Evolutionary conservation across 92 coral and sea anemone species (phyloP), one percentile per base, ranked within the genome.

Genomic region (Epizoanthus stellaris): DNA sequence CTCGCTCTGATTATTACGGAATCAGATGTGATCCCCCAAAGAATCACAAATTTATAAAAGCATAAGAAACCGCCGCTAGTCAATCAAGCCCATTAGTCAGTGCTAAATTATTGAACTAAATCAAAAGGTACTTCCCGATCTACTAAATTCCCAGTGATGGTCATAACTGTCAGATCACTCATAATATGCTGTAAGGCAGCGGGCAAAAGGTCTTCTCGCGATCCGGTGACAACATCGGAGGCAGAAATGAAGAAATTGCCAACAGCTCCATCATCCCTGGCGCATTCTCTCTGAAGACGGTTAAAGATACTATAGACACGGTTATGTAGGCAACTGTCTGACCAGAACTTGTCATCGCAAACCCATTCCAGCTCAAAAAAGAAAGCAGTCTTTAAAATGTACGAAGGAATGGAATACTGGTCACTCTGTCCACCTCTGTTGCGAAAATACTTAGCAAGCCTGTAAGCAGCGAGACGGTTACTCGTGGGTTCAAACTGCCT

Each of bases 321-420:
- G 19, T 43, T 20, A 53, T 68, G 67, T n/a, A 82, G 45, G 36
- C 15, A 21, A 12, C 57, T 20, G 56, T 70, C 65, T 30, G 67
- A 30, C 86, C 86, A 82, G 54, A 82, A 82, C 42, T 58, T 54
- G 54, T 82, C 86, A 13, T 82, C 80, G 30, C 36, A 36, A 20
- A 10, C 70, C 76, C 7, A 34, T 82, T 82, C 86, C 45, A 82
- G 77, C 14, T 82, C 86, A 40, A 82, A 82, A 34, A 82, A 74
- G 86, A 82, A 82, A 54, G 77, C 86, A 53, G 86, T 70, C 49
- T 82, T 82, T n/a, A 82, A 70, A 23, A 82, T 58, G 34, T 82
- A 82, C 2, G 79, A 70, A 1, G 65, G 74, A 42, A 82, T 12
- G 62, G 76, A 23, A 25, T 52, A 21, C 13, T 67, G 74, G 42